Conservation (phyloP, 2,888 invertebrate species). For the Leptothorax acervorum region DNA sequence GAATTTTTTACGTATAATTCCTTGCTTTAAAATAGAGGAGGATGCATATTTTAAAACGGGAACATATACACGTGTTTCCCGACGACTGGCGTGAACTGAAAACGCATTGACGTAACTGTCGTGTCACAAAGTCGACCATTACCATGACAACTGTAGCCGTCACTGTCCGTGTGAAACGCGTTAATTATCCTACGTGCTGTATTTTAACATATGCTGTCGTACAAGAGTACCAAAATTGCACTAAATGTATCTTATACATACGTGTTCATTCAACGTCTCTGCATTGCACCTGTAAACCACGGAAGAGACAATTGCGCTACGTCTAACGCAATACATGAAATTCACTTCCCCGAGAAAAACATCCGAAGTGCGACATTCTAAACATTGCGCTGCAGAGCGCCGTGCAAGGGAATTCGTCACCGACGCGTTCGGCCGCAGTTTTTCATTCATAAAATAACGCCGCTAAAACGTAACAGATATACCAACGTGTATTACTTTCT, state of each 20-base stretch:
- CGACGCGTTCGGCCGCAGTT: not conserved
- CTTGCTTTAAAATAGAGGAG: not conserved
- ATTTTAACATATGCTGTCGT: not conserved
- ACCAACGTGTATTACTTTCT: constrained; percentile 39
- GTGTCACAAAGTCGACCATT: constrained; percentile 1
- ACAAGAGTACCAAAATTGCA: not conserved
- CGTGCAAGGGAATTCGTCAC: constrained; percentile 11
- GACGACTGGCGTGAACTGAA: not conserved
- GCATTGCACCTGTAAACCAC: not conserved
- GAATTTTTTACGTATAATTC: not conserved
- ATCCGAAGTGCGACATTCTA: not conserved
- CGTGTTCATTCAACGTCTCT: constrained; percentile 8
- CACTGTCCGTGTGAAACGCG: not conserved
- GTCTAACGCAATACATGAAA: constrained; percentile 11
- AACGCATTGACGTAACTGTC: not conserved
- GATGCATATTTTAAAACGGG: not conserved
- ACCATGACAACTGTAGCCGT: not conserved
- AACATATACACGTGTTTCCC: not conserved
- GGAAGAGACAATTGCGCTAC: not conserved
- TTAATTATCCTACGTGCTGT: constrained; percentile 21
- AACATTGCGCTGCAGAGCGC: not conserved
- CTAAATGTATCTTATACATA: constrained; percentile 1
- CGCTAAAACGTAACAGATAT: constrained; percentile 19
- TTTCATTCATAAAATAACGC: constrained; percentile 13
- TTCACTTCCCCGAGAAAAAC: constrained; percentile 1